phyloP scores from a whole-genome alignment of 2,113 vertebrate species.

The Rhinolophus ferrumequinum region DNA sequence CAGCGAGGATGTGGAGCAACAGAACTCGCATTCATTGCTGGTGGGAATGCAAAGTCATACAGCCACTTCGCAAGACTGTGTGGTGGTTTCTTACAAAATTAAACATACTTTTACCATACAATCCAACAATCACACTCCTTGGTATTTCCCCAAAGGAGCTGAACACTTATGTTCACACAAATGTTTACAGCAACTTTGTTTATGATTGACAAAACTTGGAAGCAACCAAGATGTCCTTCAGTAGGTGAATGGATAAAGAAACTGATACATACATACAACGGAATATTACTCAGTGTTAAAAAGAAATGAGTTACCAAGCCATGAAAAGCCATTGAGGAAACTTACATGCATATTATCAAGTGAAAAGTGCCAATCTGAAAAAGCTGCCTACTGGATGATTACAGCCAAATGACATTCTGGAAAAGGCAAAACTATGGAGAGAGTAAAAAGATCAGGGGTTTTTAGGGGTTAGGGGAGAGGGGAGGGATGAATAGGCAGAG shows the following conservation, averaged over 20 bases:
- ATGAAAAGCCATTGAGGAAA: neutral
- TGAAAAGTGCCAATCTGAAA: neutral
- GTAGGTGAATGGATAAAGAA: neutral
- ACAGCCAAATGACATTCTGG: neutral
- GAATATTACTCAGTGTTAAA: neutral
- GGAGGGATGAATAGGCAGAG: neutral
- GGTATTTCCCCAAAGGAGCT: neutral
- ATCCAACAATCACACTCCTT: neutral
- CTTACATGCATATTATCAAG: neutral
- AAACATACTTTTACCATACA: neutral
- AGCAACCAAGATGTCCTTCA: neutral
- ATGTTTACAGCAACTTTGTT: neutral
- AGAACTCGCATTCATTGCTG: neutral
- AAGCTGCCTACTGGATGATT: neutral
- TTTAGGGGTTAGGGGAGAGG: neutral
- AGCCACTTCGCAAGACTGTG: neutral
- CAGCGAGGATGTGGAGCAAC: neutral
- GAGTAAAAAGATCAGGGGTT: neutral
- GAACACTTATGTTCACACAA: neutral
- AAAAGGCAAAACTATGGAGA: neutral
- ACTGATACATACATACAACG: neutral
- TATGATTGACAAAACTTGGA: neutral
- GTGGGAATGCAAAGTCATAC: neutral
- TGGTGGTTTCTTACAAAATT: neutral
- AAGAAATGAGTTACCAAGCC: neutral